Evolutionary conservation across 2,888 invertebrate species (phyloP), one percentile per base, ranked within the genome.

Genomic region (Pristionchus mayeri): DNA sequence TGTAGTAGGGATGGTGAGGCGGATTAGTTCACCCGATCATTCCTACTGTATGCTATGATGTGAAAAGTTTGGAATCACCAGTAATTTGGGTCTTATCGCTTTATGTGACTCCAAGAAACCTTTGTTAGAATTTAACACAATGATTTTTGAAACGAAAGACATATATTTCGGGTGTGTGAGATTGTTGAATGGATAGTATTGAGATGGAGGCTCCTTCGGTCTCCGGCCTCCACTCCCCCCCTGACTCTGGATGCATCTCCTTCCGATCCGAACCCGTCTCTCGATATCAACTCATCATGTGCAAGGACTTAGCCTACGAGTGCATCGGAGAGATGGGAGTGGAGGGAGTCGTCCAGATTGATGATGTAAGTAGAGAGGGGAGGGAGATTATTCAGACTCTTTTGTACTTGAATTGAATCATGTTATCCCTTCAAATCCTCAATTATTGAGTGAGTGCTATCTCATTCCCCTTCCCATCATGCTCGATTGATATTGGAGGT

Each of bases 261-360:
- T 83, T 71, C 27, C 83, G 83, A 11, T 83, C 83, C 16, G 67
- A 83, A 27, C 34, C 48, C 16, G 52, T 83, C 18, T 18, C 30
- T n/a, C 21, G 52, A 34, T 63, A 37, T 52, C 83, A 83, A 37
- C 30, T 83, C 2, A 83, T 83, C n/a, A 83, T 83, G 83, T 63
- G 71, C 40, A 63, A 54, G 27, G 91, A 91, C 71, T 86, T 90
- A 7, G 90, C 90, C 1, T 91, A 89, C 80, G 87, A 88, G 75
- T 91, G 90, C 81, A 87, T 91, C 4, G 88, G 89, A 11, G 91
- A 90, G 78, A 80, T 91, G 18, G 91, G 91, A 11, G 88, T 87
- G 57, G 75, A 86, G 6, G 88, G 89, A 48, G 85, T 87, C 76
- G 90, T 89, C 13, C 91, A 91, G 75, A 90, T 91, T 85, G 86